Evolutionary conservation across 2,797 vertebrate genomes (phyloP).

Genomic region (Petrocephalus sullivani): DNA sequence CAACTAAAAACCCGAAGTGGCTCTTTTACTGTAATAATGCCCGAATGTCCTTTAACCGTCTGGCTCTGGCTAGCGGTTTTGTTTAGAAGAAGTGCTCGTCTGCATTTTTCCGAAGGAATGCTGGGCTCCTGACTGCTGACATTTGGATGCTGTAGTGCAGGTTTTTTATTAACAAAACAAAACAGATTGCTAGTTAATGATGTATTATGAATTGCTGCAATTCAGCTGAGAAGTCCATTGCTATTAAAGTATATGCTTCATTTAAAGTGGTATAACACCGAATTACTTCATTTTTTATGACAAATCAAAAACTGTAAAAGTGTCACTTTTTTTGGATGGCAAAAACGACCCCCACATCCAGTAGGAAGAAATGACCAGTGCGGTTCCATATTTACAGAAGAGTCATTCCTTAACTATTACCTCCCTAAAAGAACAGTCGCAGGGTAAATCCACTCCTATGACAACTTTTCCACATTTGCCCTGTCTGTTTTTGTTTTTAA

Average conservation of each 20-base stretch:
- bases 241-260: constrained; percentile 40
- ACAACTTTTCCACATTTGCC: background rate
- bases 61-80: background rate
- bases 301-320: constrained; percentile 12
- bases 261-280: constrained; percentile 43
- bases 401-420: constrained; percentile 4
- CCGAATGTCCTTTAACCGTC: background rate
- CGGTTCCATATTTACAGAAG: background rate
- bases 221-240: background rate
- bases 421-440: background rate
- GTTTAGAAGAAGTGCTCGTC: background rate
- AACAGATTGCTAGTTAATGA: background rate
- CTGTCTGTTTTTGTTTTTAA: background rate
- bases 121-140: background rate
- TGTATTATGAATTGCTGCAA: constrained; percentile 1
- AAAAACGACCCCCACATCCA: background rate
- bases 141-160: background rate
- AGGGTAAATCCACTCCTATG: background rate
- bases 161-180: background rate
- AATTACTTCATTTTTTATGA: constrained; percentile 44
- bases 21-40: background rate
- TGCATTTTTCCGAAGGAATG: background rate
- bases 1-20: background rate
- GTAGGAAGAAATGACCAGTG: background rate
- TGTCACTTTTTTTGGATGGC: background rate